Percentiles rank a stretch among this genome's conserved stretches.
These are phyloP conservation scores for Fragum sueziense DNA, from an alignment of 2,888 invertebrate genomes.

Conservation along the genomic window DNA sequence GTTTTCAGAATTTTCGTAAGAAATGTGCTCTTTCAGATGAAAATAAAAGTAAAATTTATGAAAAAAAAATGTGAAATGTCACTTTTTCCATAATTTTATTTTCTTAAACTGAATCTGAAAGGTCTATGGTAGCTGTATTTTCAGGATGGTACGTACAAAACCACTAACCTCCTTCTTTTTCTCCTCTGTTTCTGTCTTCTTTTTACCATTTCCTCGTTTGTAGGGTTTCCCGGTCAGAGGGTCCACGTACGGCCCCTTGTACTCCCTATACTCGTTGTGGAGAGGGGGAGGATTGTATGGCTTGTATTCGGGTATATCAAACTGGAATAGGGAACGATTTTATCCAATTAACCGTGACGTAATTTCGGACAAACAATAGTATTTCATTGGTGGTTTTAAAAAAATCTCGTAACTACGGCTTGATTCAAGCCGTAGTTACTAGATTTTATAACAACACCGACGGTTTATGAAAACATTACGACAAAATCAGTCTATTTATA, in stretches of 20 bases:
- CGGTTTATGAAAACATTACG: too few relatives aligned
- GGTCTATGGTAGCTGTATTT: background rate
- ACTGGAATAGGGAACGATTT: background rate
- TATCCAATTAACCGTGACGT: too few relatives aligned
- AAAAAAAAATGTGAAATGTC: background rate
- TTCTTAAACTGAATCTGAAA: background rate
- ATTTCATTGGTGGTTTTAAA: too few relatives aligned
- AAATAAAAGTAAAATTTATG: too few relatives aligned
- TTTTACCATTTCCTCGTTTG: background rate
- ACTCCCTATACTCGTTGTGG: background rate
- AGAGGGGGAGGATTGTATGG: background rate
- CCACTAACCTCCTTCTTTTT: background rate
- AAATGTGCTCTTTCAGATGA: too few relatives aligned
- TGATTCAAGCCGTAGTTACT: too few relatives aligned
- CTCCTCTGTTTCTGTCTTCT: background rate
- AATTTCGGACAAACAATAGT: too few relatives aligned
- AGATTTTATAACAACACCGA: too few relatives aligned
- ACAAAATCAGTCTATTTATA: too few relatives aligned
- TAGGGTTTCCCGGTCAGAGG: slow-evolving; percentile 7
- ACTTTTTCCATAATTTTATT: background rate
- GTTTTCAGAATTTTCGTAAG: too few relatives aligned
- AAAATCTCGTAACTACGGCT: too few relatives aligned
- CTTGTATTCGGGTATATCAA: slow-evolving; percentile 9
- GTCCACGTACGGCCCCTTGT: slow-evolving; percentile 2
- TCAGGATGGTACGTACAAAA: background rate